Base-by-base conservation (phyloP, 2,797 vertebrate species). In the Microctenopoma stevenorrisi region DNA sequence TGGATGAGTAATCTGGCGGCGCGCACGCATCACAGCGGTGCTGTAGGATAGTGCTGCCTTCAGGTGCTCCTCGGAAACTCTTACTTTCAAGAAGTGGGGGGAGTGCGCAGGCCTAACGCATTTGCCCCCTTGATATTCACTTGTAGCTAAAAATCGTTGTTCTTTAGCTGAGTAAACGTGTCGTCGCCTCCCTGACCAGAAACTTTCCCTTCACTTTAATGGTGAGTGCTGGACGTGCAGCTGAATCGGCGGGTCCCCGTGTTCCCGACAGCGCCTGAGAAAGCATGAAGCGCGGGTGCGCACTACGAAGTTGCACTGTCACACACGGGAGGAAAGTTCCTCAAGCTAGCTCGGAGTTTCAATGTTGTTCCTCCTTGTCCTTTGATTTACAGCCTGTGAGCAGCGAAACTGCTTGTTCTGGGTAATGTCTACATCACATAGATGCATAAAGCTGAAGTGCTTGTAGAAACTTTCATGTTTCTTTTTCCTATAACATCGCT, bases 1-100 rank as follows among this genome's bases (percentile, higher is more conserved):
- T 71, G 87, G 90, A 91, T 87, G 85, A 88, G 88, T 83, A 86
- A 88, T 78, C 81, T 84, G 84, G 69, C 77, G 67, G 85, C 84
- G 88, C 78, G 76, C 84, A 89, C 78, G 76, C 84, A 89, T 87
- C 89, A 75, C 77, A 55, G 76, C 65, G 48, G 67, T 71, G 68
- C 48, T 76, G 83, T 22, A 58, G 74, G 80, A 65, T 33, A 52
- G 35, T 82, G 89, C 18, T 85, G 84, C 89, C 25, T 91, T 91
- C 84, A 84, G 30, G 81, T 84, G 79, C 72, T n/a, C 43, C 72
- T 83, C 77, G 78, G 82, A 90, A 82, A 86, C 35, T 66, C 40
- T 10, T n/a, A 2, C 33, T 69, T 59, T 55, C 1, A 2, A 1
- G 8, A 55, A 30, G 40, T 2, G 1, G 6, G 42, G 2, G 2